Base-by-base conservation (phyloP, 37 sponge, comb jelly and placozoan species). In the Amphimedon queenslandica region DNA sequence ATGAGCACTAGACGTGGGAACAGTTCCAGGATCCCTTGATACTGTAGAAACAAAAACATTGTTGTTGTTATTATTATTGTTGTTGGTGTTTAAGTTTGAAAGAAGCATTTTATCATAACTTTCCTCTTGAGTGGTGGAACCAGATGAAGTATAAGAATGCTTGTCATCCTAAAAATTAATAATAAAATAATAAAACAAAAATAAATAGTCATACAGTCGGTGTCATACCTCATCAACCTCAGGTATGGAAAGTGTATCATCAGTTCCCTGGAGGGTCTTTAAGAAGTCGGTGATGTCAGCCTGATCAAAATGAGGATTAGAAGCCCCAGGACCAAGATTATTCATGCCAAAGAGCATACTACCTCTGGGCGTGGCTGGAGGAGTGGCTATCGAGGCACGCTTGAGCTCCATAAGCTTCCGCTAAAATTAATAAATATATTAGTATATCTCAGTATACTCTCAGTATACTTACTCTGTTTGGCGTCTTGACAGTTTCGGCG, bases 401-500 rank as follows among this genome's bases (percentile, higher is more conserved):
- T 84, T 84, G 13, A 84, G 43, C 57, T 84, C 84, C 84, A 84
- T 84, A 41, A 72, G 78, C 23, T 67, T 71, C 11, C 84, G 58
- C 73, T 82, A 37, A 30, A 77, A 23, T 34, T 27, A 55, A 30
- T 8, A 47, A 13, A 18, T 13, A 18, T 13, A 47, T 47, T 47
- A 47, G 53, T 47, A 8, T 47, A 47, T 47, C 8, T 47, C 8
- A 18, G 13, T 47, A 13, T 18, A 47, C 13, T 47, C 8, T 47
- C 53, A 47, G 8, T 18, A 47, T 25, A 58, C 70, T 34, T 42
- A 75, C 78, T 53, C 76, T 58, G 65, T 86, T 86, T 23, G 91
- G 91, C 2, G 87, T 85, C 70, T 81, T 84, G 64, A 85, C 76
- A 58, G 70, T 76, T 58, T 91, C 91, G 0, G 74, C 71, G 4